Evolutionary conservation across 2,888 invertebrate species (phyloP), one percentile per base, ranked within the genome.

Genomic region (Ernsta delagoae): DNA sequence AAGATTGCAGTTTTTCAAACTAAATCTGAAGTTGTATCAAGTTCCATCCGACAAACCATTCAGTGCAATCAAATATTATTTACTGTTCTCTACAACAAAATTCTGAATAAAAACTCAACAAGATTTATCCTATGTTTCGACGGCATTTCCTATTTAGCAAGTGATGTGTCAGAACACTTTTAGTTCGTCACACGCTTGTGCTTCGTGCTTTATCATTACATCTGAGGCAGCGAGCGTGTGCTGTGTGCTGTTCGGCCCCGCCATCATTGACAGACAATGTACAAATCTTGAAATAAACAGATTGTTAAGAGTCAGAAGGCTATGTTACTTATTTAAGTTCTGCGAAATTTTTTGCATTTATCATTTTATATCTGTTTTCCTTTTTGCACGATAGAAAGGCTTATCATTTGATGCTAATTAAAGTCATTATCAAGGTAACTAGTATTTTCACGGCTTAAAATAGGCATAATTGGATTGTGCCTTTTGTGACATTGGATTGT

Each of bases 121-220:
- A 48, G 16, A n/a, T n/a, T n/a, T n/a, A 48, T 6, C 48, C 12
- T 48, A 5, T 48, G 4, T 48, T 48, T 48, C 48, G 48, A 48
- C 12, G 12, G 16, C 48, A 48, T 16, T 48, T 16, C 16, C 48
- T 12, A 48, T 12, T 2, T 48, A 12, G 12, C 16, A 48, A 16
- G 48, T 48, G 48, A 48, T 48, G 48, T 48, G 48, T 48, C 12
- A 48, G 48, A 48, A 54, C 54, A 63, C 59, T 43, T 43, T 41
- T 31, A 45, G 45, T 31, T 60, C 60, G 31, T 45, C 43, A 45
- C 59, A 59, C 59, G 43, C 54, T 57, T 45, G 41, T 34, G 43
- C 43, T 57, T 12, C 64, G 64, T 64, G 64, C 64, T 56, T 57
- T 64, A 64, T 64, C 64, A 8, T 9, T 45, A 6, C 64, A 64